A percentile compares a stretch with the other conserved stretches of the same genome.
Conservation (phyloP, 2,797 vertebrate species). For the Remorina albescens region DNA sequence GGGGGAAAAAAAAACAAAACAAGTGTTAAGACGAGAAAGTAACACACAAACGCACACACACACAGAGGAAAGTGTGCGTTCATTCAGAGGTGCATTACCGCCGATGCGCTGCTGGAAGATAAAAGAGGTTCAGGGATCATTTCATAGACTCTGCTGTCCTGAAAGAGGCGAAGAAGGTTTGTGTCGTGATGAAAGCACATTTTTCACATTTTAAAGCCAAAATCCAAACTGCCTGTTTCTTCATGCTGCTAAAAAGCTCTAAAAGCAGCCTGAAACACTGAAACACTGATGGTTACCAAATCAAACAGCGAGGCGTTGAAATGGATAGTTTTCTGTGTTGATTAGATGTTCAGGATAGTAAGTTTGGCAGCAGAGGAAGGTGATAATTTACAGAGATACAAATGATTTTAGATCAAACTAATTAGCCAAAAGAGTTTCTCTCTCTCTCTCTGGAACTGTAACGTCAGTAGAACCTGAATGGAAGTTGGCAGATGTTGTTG, state of each 20-base stretch:
- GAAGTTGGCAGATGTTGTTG: background rate
- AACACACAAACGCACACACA: background rate
- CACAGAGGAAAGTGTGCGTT: background rate
- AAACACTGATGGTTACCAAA: background rate
- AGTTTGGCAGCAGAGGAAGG: slow-evolving; percentile 22
- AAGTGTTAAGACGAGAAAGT: slow-evolving; percentile 19
- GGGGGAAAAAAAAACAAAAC: background rate
- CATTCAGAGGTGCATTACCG: slow-evolving; percentile 20
- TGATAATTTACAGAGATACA: slow-evolving; percentile 32
- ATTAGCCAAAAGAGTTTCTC: slow-evolving; percentile 32
- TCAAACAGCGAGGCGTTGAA: slow-evolving; percentile 33
- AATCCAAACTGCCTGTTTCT: background rate
- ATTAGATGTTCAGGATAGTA: background rate
- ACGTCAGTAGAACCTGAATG: slow-evolving; percentile 15
- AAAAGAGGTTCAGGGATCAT: slow-evolving; percentile 40
- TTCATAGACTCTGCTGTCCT: slow-evolving; percentile 17
- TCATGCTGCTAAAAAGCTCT: background rate
- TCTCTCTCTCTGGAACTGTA: slow-evolving; percentile 20
- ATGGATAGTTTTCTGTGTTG: background rate
- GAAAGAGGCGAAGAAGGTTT: slow-evolving; percentile 9
- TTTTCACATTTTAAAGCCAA: slow-evolving; percentile 9
- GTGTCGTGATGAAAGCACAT: slow-evolving; percentile 14
- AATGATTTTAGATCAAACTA: slow-evolving; percentile 43
- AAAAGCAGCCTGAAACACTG: too few species aligned
- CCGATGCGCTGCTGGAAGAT: slow-evolving; percentile 29